Evolutionary conservation across 2,888 invertebrate species (phyloP), one percentile per base, ranked within the genome.

Genomic region (Apodemia mormo): DNA sequence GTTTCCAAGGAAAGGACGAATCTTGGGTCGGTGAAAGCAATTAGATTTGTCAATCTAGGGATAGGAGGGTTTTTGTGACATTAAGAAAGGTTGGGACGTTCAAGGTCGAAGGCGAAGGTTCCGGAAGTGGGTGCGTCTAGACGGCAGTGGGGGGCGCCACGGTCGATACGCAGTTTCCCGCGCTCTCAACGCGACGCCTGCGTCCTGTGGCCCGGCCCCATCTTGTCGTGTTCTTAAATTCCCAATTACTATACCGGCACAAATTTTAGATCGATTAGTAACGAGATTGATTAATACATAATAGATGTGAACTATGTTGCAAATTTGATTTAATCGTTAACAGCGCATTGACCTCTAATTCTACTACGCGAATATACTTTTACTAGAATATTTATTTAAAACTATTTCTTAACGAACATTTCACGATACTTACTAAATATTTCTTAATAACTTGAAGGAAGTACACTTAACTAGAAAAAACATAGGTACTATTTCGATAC

Each of bases 121-220:
- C 92, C 92, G 92, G 92, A 92, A 92, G 84, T 87, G 88, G 87
- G 89, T 87, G 88, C 90, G 93, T 92, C 92, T 93, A 93, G 92
- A 92, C 93, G 88, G 85, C 81, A 82, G 86, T 86, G 87, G 90
- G 85, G 85, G 81, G 86, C 85, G 82, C 78, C 81, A 77, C 86
- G 92, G 89, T 92, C 93, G 92, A 93, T 93, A 92, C 87, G 88
- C 90, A 87, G 90, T 91, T 92, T 93, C 92, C 92, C 92, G 92
- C 92, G 92, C 90, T 92, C 82, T 73, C 78, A 78, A 79, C 75
- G 81, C 81, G 78, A 88, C 92, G 92, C 92, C 87, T 92, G 92
- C 92, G 92, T 87, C 81, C 85, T 87, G 74, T 70, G 74, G 75
- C 85, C 82, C 81, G 79, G 80, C 78, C 80, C 83, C 81, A 82